Percentiles rank a stretch among this genome's conserved stretches.
Conservation (phyloP, 2,888 invertebrate genomes). For the Rotaria socialis region DNA sequence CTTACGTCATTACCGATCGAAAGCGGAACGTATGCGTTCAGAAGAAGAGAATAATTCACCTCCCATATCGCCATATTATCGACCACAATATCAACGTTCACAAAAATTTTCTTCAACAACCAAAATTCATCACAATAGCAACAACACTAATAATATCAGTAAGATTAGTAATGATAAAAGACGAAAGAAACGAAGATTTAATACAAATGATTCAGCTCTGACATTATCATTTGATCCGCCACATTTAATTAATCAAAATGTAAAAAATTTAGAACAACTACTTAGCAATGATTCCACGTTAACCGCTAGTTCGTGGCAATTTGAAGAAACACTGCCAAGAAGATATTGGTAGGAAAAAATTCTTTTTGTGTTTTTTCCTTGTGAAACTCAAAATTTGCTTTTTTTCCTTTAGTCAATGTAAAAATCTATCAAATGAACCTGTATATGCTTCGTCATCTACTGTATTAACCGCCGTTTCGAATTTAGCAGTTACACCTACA, state of each 20-base stretch:
- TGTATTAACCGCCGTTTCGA: neutral
- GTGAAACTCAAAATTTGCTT: too few species aligned
- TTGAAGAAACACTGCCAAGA: neutral
- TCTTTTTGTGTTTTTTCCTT: neutral
- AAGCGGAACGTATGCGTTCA: neutral
- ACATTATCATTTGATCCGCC: neutral
- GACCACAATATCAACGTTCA: neutral
- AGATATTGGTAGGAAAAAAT: neutral
- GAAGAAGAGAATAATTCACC: neutral
- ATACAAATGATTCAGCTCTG: neutral
- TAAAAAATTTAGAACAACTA: neutral
- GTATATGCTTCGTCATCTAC: neutral
- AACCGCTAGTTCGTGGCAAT: neutral
- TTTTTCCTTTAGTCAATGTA: neutral
- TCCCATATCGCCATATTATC: neutral
- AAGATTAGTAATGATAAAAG: neutral
- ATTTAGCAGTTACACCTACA: neutral
- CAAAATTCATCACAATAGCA: too few species aligned
- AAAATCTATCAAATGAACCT: neutral
- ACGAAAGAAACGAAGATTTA: neutral
- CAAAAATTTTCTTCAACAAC: neutral
- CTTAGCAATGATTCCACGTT: neutral
- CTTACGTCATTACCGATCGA: neutral
- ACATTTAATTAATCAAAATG: conserved; percentile 27
- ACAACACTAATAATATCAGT: neutral